Conservation (phyloP, 2,113 vertebrate species). For the Paramisgurnus dabryanus region DNA sequence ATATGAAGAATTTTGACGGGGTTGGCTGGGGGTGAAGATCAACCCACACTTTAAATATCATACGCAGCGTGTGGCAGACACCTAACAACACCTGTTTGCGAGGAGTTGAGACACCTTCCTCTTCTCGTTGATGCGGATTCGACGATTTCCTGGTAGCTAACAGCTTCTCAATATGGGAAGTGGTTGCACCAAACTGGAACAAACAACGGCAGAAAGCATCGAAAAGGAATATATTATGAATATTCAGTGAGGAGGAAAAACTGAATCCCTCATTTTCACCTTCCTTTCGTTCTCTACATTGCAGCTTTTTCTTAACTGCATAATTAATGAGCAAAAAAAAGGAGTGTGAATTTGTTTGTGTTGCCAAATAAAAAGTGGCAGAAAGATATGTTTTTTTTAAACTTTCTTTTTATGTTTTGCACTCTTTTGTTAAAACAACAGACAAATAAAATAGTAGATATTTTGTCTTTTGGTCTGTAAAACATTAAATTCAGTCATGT, state of each 20-base stretch:
- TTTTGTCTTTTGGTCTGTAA: background rate
- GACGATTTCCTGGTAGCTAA: constrained; percentile 69
- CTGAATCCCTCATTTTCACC: constrained; percentile 81
- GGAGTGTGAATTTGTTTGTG: constrained; percentile 79
- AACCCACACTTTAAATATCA: constrained; percentile 56
- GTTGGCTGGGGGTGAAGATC: constrained; percentile 53
- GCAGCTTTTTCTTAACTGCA: constrained; percentile 78
- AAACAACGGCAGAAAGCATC: constrained; percentile 76
- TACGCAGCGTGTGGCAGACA: constrained; percentile 62
- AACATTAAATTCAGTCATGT: background rate
- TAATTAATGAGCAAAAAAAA: constrained; percentile 78
- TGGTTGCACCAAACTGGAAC: constrained; percentile 68
- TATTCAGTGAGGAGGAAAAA: constrained; percentile 75
- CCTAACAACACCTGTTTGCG: constrained; percentile 57
- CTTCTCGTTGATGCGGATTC: constrained; percentile 63
- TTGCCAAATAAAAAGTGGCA: constrained; percentile 64
- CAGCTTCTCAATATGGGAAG: constrained; percentile 72
- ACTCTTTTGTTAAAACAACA: constrained; percentile 35
- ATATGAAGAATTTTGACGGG: constrained; percentile 44
- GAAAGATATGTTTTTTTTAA: constrained; percentile 43
- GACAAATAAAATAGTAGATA: constrained; percentile 14
- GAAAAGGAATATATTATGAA: constrained; percentile 79
- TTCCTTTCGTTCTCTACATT: constrained; percentile 70
- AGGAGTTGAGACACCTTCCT: constrained; percentile 54
- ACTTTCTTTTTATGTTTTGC: constrained; percentile 11